Evolutionary conservation across 2,113 vertebrate species (phyloP).

Genomic region (Crypturellus undulatus): DNA sequence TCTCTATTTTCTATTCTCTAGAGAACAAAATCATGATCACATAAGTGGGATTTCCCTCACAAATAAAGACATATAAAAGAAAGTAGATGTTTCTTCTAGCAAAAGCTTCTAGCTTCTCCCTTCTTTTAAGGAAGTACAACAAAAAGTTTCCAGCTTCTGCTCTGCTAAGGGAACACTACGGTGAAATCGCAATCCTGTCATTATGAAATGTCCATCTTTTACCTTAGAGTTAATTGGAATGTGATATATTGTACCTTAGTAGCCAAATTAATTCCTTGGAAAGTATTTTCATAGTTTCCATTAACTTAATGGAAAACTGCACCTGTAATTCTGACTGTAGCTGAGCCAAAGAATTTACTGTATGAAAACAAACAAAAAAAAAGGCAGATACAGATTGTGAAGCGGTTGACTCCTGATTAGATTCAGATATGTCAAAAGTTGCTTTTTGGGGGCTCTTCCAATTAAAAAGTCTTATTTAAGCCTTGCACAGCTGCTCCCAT

Average conservation of each 20-base stretch:
- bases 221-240: conserved; percentile 57
- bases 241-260: conserved; percentile 50
- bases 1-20: background rate
- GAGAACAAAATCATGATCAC: background rate
- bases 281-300: conserved; percentile 63
- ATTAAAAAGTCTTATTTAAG: background rate
- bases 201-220: conserved; percentile 60
- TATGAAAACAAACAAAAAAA: conserved; percentile 20
- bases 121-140: background rate
- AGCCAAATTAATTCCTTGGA: conserved; percentile 66
- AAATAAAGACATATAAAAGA: background rate
- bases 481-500: background rate
- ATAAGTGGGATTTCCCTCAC: background rate
- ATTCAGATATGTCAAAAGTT: background rate
- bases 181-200: conserved; percentile 36
- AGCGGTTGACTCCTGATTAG: background rate
- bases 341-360: conserved; percentile 49
- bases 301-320: conserved; percentile 65
- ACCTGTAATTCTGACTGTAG: conserved; percentile 46
- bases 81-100: background rate
- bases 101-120: background rate
- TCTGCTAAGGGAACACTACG: background rate
- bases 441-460: background rate
- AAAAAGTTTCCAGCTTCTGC: conserved; percentile 40
- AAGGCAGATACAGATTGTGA: background rate